Percentiles rank a stretch among this genome's conserved stretches.
These are phyloP conservation scores for Hyposmocoma kahamanoa DNA, from an alignment of 1,140 invertebrate genomes.

Conservation along the genomic window DNA sequence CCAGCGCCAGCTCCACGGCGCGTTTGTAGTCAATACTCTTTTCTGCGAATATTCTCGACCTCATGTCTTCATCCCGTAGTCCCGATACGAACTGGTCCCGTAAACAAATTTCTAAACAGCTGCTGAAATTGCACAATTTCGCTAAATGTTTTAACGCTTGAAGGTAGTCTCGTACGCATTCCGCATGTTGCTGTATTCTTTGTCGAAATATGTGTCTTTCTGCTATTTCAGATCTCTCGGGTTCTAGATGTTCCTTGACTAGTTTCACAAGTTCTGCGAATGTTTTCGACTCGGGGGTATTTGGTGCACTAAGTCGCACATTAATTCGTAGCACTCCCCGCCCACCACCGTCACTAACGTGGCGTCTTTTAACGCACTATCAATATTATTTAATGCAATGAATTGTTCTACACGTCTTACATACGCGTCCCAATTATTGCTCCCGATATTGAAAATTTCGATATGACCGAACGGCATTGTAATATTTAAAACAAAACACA, in stretches of 20 bases:
- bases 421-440: not conserved
- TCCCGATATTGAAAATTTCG: too few species aligned
- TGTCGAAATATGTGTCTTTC: conserved; percentile 32
- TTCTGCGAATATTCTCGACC: conserved; percentile 21
- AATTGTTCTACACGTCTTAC: not conserved
- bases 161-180: conserved; percentile 19
- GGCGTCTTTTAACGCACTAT: conserved; percentile 9
- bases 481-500: too few species aligned
- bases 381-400: not conserved
- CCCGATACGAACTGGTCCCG: conserved; percentile 26
- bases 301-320: conserved; percentile 36
- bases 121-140: conserved; percentile 24
- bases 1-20: conserved; percentile 16
- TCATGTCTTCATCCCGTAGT: conserved; percentile 21
- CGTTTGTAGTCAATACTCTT: conserved; percentile 14
- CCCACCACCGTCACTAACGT: conserved; percentile 35
- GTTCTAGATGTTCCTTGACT: conserved; percentile 28
- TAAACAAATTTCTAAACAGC: conserved; percentile 17
- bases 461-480: too few species aligned
- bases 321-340: conserved; percentile 26
- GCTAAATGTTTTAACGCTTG: conserved; percentile 28
- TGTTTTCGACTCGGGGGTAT: conserved; percentile 23
- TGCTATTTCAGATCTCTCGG: conserved; percentile 12
- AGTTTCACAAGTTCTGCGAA: conserved; percentile 24
- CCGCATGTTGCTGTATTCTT: conserved; percentile 11